phyloP scores from a whole-genome alignment of 2,797 vertebrate genomes.

The Buphagus erythrorhynchus region DNA sequence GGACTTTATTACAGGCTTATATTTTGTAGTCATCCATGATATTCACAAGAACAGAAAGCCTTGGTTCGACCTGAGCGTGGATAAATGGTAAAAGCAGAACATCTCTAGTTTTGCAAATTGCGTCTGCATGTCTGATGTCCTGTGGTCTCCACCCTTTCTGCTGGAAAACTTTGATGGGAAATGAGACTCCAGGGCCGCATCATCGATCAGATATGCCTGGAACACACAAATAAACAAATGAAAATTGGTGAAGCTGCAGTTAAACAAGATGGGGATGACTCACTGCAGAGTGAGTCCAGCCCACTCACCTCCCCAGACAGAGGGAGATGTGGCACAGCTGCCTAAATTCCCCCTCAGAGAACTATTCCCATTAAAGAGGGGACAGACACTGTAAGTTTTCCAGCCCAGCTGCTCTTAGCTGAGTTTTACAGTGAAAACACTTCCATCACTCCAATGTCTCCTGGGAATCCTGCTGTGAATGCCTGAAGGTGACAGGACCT shows the following conservation, averaged over 20 bases:
- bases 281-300: background rate
- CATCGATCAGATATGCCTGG: background rate
- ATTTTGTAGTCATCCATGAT: background rate
- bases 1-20: background rate
- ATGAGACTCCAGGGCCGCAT: background rate
- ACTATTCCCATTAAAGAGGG: background rate
- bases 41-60: background rate
- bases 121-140: background rate
- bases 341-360: background rate
- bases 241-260: constrained; percentile 26
- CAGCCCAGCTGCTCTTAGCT: background rate
- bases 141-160: background rate
- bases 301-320: constrained; percentile 36
- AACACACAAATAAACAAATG: background rate
- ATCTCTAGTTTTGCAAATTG: background rate
- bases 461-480: background rate
- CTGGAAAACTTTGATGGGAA: background rate
- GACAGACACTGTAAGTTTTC: background rate
- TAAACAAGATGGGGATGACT: constrained; percentile 21
- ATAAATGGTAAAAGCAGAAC: background rate
- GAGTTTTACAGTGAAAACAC: background rate
- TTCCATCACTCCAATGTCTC: background rate
- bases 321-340: constrained; percentile 9
- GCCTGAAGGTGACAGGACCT: background rate
- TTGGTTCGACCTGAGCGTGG: rapidly evolving